phyloP scores from a whole-genome alignment of 2,797 vertebrate species.

The Muscicapa striata region DNA sequence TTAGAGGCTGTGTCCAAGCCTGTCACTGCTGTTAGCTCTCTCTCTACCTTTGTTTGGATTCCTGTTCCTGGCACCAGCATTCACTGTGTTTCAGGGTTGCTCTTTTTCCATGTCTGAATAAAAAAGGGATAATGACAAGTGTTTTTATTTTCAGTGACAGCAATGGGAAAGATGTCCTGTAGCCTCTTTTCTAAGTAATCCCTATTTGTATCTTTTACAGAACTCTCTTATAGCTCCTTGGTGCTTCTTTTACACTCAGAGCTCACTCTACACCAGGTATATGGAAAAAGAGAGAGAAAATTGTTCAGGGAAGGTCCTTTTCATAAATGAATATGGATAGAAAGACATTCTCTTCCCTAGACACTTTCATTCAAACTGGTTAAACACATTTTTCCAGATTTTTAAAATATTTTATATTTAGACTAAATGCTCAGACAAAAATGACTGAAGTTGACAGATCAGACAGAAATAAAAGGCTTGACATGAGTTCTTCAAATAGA shows the following conservation, averaged over 20 bases:
- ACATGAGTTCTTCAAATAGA: neutral
- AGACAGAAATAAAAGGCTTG: slow-evolving; percentile 20
- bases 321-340: neutral
- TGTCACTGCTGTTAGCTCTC: neutral
- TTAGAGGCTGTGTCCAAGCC: neutral
- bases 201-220: neutral
- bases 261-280: neutral
- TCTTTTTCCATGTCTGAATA: neutral
- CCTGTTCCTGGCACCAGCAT: neutral
- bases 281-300: neutral
- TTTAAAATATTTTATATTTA: neutral
- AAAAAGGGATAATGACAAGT: neutral
- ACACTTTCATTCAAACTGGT: neutral
- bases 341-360: neutral
- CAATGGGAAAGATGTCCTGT: neutral
- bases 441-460: neutral
- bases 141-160: neutral
- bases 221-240: neutral
- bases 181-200: neutral
- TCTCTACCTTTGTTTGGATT: neutral
- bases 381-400: neutral
- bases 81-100: neutral
- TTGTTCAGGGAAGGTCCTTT: neutral
- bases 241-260: neutral
- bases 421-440: slow-evolving; percentile 23